Evolutionary conservation across 1,140 invertebrate species (phyloP), one percentile per base, ranked within the genome.

Genomic region (Drosophila lowei): DNA sequence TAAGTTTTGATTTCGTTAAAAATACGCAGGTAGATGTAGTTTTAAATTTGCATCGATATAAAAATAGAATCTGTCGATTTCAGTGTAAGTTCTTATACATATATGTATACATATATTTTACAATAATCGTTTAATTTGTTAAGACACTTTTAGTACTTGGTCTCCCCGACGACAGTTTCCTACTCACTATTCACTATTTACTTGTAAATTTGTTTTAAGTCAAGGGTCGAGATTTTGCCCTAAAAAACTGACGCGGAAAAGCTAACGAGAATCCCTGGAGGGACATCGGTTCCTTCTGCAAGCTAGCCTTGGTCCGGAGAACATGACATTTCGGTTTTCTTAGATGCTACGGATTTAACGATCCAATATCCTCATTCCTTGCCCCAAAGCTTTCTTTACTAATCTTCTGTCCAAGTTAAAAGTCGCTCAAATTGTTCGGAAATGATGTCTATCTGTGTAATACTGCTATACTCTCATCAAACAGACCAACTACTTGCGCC

Each of bases 121-220:
- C 65, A 67, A 67, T 68, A 68, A 68, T 68, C 63, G 63, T 68
- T 68, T 43, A 55, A 49, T 67, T 68, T 43, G 34, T 68, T 68
- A 68, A 68, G 65, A 68, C 65, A 68, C 63, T 68, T 68, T 68
- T 56, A 67, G 65, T 68, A 48, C 64, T 67, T 68, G 63, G 56
- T 68, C 63, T 48, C 50, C 48, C 34, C 30, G 63, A 25, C 34
- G 34, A 38, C 11, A 38, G 34, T 38, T 38, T 8, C 34, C 34
- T 38, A 38, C 13, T 43, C 47, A 34, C 9, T 47, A 53, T 21
- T 47, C 5, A 13, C 60, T 66, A 66, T 34, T 38, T 30, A 5
- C 9, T 30, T 57, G 25, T 68, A 49, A 38, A 48, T 49, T 66
- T 68, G 23, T 68, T 42, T 13, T 34, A 47, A 65, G 23, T 18